Evolutionary conservation across 53 echinoderm and acorn worm genomes (phyloP), one percentile per base, ranked within the genome.

Genomic region (Arbacia lixula): DNA sequence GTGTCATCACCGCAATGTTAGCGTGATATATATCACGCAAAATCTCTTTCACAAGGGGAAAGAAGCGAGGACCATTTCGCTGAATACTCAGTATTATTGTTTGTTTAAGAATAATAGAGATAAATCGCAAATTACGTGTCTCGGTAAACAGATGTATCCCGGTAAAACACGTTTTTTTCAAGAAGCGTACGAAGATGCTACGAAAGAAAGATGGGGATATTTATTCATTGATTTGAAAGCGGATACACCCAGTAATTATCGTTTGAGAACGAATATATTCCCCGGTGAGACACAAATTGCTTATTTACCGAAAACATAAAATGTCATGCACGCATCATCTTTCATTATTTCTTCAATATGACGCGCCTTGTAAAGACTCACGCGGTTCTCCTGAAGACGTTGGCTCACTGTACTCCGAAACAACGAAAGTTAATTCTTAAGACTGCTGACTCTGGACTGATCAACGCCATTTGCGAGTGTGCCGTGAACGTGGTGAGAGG

Each of bases 221-320:
- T 69, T 87, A 12, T 82, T 87, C 20, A 83, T 83, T n/a, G 88
- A 88, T 83, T 52, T 88, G 22, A 88, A 87, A 72, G 63, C 88
- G 10, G 68, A 88, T 28, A 83, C 83, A 4, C 83, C 83, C 9
- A 71, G 69, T 17, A 46, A 56, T 20, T 79, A 71, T 16, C 64
- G 89, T 35, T 24, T 89, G 27, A 77, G 86, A 46, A 65, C 86
- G 4, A 89, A 89, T 25, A 67, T 85, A 28, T 85, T 89, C 27
- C 85, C 85, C 0, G 78, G 67, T 22, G 71, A 85, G 21, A 78
- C 68, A 14, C 58, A 75, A 20, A 30, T 34, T n/a, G 55, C 64
- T 2, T 87, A 80, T 32, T 12, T 56, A 9, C 36, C 73, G 3
- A 73, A 61, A n/a, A 17, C 40, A 85, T 73, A 60, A 41, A 72